Conservation (phyloP, 2,113 vertebrate species). For the Nycticorax nycticorax region DNA sequence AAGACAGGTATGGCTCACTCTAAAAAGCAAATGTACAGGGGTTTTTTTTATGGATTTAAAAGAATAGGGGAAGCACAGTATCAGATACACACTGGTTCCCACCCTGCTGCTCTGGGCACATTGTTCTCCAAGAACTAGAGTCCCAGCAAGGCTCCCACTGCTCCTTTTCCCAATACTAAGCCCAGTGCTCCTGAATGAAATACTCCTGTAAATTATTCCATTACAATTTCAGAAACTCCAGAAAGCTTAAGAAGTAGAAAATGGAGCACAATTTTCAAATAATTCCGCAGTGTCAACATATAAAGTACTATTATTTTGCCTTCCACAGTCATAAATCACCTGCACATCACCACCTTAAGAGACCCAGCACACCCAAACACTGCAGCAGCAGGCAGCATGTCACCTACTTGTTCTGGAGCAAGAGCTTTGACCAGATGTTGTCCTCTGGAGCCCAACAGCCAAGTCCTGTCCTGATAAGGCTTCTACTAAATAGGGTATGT, state of each 20-base stretch:
- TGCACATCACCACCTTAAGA: not conserved
- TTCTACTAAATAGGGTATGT: not conserved
- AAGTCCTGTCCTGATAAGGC: not conserved
- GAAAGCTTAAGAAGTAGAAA: not conserved
- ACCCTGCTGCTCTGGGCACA: not conserved
- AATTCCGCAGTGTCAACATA: rapidly evolving
- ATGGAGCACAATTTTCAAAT: not conserved
- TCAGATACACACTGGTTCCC: not conserved
- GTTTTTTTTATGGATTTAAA: not conserved
- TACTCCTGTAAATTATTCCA: not conserved
- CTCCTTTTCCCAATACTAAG: not conserved
- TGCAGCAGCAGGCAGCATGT: not conserved
- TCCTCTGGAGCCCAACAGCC: not conserved
- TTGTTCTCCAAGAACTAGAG: not conserved
- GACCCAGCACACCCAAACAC: not conserved
- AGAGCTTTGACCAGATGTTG: not conserved
- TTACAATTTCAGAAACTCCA: not conserved
- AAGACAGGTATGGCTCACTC: not conserved
- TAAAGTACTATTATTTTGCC: not conserved
- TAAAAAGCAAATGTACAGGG: not conserved
- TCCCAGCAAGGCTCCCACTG: not conserved
- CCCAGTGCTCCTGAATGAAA: rapidly evolving
- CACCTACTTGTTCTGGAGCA: not conserved
- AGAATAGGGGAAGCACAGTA: not conserved
- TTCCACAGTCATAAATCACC: not conserved